A percentile compares a stretch with the other conserved stretches of the same genome.
These are phyloP conservation scores for Sminthurinus signatus DNA, from an alignment of 1,140 invertebrate species.

Conservation along the genomic window DNA sequence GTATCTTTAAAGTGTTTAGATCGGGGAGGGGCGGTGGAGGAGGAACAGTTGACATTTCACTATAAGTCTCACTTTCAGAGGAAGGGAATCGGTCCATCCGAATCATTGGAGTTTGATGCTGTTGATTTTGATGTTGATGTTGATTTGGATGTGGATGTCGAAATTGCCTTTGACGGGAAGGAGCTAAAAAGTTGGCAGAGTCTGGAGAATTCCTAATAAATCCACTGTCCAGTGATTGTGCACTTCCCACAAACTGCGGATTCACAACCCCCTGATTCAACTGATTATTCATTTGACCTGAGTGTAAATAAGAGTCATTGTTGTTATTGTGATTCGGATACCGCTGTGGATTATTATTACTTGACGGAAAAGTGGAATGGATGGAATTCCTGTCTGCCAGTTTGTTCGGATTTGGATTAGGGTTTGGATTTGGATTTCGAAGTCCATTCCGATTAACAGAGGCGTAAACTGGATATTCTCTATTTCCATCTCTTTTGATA, in stretches of 20 bases:
- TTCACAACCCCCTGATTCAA: not conserved
- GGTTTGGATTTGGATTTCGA: not conserved
- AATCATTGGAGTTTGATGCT: not conserved
- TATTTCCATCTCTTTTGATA: no score
- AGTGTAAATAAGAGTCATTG: not conserved
- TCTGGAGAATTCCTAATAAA: not conserved
- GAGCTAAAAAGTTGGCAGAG: no score
- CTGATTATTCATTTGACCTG: not conserved
- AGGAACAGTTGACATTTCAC: constrained; percentile 25
- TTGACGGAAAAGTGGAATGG: not conserved
- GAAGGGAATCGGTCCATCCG: constrained; percentile 33
- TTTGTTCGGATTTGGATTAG: no score
- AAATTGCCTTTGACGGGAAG: no score
- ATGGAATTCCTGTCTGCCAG: not conserved
- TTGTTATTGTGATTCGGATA: not conserved
- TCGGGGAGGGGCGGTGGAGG: constrained; percentile 19
- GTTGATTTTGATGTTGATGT: not conserved
- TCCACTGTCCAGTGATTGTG: not conserved
- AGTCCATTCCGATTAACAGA: constrained; percentile 27
- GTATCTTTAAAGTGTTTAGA: not conserved
- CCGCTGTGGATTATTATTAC: not conserved
- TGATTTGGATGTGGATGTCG: no score
- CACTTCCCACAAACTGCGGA: not conserved
- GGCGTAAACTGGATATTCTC: constrained; percentile 28
- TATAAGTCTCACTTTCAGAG: constrained; percentile 33